Evolutionary conservation across 64 coral and sea anemone species (phyloP).

Genomic region (Stylophora pistillata): DNA sequence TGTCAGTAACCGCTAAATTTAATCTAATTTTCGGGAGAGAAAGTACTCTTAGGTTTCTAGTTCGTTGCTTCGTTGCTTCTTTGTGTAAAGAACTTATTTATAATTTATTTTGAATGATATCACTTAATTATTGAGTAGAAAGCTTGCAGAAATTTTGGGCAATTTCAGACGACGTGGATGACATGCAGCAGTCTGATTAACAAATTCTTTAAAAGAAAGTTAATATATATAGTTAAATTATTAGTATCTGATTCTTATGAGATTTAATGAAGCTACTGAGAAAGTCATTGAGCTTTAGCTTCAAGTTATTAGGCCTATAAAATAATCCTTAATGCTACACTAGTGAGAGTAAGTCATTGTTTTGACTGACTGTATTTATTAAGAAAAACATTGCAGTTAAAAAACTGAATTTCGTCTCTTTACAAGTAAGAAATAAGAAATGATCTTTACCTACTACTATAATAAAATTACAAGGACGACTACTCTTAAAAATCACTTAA

Average conservation of each 20-base stretch:
- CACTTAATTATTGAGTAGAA: not conserved
- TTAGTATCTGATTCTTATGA: not conserved
- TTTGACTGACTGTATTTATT: no score
- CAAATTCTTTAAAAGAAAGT: not conserved
- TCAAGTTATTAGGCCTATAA: no score
- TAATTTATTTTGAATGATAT: slow-evolving; percentile 33
- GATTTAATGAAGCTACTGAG: no score
- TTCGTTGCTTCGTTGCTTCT: not conserved
- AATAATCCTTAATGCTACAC: no score
- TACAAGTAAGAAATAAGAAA: no score
- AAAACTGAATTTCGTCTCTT: no score
- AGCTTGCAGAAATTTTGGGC: not conserved
- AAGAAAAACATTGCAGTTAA: no score
- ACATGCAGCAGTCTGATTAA: not conserved
- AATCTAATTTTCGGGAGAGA: not conserved
- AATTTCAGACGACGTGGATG: not conserved
- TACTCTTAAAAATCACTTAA: no score
- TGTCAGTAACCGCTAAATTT: not conserved
- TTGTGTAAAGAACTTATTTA: not conserved
- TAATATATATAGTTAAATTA: slow-evolving; percentile 1
- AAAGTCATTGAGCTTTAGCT: no score
- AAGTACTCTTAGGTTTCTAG: not conserved
- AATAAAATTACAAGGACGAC: no score
- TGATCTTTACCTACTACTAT: no score
- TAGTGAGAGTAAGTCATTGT: no score